Percentiles rank a stretch among this genome's conserved stretches.
Conservation (phyloP, 1,140 invertebrate genomes). For the Euwallacea similis region DNA sequence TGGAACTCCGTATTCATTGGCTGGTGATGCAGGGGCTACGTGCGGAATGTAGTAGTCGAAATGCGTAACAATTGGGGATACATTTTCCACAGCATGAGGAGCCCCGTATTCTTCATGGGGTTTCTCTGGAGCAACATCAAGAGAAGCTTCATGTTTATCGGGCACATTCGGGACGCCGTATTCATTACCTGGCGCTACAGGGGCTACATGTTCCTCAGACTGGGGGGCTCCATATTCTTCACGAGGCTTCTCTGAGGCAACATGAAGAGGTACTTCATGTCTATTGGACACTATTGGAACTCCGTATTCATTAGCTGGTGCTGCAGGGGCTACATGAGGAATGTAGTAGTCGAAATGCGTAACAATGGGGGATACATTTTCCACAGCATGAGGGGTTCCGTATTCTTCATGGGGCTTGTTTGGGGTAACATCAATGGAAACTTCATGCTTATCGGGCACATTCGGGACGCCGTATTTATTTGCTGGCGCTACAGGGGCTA, state of each 20-base stretch:
- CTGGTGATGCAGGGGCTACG: neutral
- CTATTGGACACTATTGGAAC: neutral
- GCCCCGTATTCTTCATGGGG: slow-evolving; percentile 24
- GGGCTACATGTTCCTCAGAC: neutral
- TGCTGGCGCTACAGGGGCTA: slow-evolving; percentile 2
- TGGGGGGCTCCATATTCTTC: slow-evolving; percentile 23
- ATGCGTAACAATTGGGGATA: slow-evolving; percentile 5
- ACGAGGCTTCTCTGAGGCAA: neutral
- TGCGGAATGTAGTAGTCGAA: slow-evolving; percentile 20
- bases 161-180: slow-evolving; percentile 11
- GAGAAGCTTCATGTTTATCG: slow-evolving; percentile 9
- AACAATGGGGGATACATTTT: neutral
- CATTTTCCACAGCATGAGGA: neutral
- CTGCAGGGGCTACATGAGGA: slow-evolving; percentile 5
- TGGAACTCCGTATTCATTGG: slow-evolving; percentile 14
- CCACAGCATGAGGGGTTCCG: slow-evolving; percentile 4
- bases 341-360: slow-evolving; percentile 18
- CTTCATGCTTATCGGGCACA: slow-evolving; percentile 3
- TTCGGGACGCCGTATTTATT: slow-evolving; percentile 13
- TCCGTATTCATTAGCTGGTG: slow-evolving; percentile 2
- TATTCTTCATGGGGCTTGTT: slow-evolving; percentile 21
- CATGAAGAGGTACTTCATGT: neutral
- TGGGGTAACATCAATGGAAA: neutral
- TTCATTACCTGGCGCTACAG: slow-evolving; percentile 1
- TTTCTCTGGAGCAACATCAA: slow-evolving; percentile 7